A percentile compares a stretch with the other conserved stretches of the same genome.
Evolutionary conservation across 2,888 invertebrate species (phyloP).

Genomic region (Thyatira batis): DNA sequence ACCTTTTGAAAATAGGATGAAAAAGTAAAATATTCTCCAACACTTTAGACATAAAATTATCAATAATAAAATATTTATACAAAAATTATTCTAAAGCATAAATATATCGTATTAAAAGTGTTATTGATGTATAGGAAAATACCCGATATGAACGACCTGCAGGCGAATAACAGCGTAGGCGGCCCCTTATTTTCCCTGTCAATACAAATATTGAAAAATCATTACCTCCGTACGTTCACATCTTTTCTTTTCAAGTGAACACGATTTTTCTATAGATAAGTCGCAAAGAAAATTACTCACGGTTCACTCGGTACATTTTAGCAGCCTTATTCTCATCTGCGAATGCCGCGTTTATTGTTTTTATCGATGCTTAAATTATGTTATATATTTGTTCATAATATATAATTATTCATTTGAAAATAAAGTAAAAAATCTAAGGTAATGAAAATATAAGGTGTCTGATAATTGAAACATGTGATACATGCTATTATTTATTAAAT

Average conservation of each 20-base stretch:
- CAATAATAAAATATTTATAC: too few species aligned
- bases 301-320: constrained; percentile 47
- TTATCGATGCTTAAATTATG: constrained; percentile 17
- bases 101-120: background rate
- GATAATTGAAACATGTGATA: constrained; percentile 21
- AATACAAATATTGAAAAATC: constrained; percentile 66
- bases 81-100: background rate
- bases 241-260: constrained; percentile 55
- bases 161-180: constrained; percentile 33
- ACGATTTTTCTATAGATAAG: constrained; percentile 49
- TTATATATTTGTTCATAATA: constrained; percentile 17
- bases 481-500: constrained; percentile 73
- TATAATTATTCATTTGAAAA: too few species aligned
- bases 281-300: constrained; percentile 54
- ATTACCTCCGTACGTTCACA: constrained; percentile 51
- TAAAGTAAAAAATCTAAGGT: too few species aligned
- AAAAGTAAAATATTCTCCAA: too few species aligned
- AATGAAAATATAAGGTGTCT: constrained; percentile 5
- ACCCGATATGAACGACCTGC: constrained; percentile 21
- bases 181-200: constrained; percentile 53
- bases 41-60: too few species aligned
- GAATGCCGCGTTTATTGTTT: constrained; percentile 17
- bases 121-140: constrained; percentile 7
- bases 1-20: too few species aligned
- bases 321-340: constrained; percentile 37